Evolutionary conservation across 2,113 vertebrate species (phyloP).

Genomic region (Mobula birostris): DNA sequence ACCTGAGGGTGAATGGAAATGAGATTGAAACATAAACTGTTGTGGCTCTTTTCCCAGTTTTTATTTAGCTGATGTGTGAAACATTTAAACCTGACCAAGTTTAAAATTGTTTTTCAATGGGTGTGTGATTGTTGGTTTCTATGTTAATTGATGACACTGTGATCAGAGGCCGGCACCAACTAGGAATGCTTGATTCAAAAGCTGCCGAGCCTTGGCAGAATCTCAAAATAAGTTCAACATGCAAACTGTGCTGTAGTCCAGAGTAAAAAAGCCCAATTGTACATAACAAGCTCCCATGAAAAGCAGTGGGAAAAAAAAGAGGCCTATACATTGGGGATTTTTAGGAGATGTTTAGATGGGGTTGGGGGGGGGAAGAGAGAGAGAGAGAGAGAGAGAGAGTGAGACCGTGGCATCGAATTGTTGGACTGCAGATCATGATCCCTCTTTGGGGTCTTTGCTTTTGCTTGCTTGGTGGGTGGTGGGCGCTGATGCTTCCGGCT

Average conservation of each 20-base stretch:
- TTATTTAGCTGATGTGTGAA: background rate
- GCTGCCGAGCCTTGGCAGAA: background rate
- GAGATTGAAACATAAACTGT: background rate
- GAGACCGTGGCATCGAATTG: too few species aligned
- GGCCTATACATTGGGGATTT: too few species aligned
- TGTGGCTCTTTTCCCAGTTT: background rate
- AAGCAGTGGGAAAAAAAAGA: background rate
- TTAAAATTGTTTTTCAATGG: background rate
- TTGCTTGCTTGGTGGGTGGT: too few species aligned
- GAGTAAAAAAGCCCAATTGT: background rate
- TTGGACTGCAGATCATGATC: too few species aligned
- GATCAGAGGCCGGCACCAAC: background rate
- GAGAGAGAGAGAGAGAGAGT: too few species aligned
- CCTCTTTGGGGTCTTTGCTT: too few species aligned
- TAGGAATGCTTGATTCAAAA: background rate
- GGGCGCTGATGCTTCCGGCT: too few species aligned
- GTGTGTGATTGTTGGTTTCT: conserved; percentile 2
- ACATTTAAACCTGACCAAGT: background rate
- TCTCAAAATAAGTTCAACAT: background rate
- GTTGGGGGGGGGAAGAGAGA: too few species aligned
- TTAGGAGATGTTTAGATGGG: too few species aligned
- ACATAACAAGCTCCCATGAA: background rate
- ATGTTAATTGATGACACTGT: background rate
- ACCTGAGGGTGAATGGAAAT: background rate
- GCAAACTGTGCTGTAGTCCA: background rate